Percentiles rank a stretch among this genome's conserved stretches.
These are phyloP conservation scores for Andrena haemorrhoa DNA, from an alignment of 2,888 invertebrate species.

Conservation along the genomic window DNA sequence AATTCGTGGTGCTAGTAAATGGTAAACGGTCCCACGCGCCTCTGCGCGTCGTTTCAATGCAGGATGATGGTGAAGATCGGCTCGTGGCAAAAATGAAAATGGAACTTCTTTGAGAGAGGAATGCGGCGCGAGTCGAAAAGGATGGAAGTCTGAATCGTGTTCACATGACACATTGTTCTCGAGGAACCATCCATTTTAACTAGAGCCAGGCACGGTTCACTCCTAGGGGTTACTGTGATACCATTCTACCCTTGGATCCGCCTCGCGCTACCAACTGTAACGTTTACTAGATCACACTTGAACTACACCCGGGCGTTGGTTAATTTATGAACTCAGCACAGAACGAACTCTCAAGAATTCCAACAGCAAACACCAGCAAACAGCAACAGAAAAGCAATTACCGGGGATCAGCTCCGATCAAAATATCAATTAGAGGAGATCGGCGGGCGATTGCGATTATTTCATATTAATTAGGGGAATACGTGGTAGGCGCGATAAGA, in stretches of 20 bases:
- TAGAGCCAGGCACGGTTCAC: too few species aligned
- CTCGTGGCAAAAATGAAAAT: neutral
- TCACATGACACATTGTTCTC: too few species aligned
- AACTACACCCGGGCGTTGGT: neutral
- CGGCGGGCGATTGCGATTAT: constrained; percentile 21
- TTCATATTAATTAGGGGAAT: constrained; percentile 24
- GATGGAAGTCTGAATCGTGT: too few species aligned
- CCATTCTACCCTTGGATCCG: too few species aligned
- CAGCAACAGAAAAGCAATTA: constrained; percentile 20
- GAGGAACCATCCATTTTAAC: too few species aligned
- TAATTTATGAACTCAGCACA: neutral
- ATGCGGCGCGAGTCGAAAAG: too few species aligned
- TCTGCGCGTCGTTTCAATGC: neutral
- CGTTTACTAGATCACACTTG: neutral
- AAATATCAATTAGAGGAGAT: constrained; percentile 17
- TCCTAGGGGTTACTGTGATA: too few species aligned
- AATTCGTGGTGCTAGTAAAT: constrained; percentile 68
- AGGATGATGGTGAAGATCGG: neutral
- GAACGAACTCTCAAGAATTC: neutral
- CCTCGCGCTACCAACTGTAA: neutral
- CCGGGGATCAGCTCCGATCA: neutral
- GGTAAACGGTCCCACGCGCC: constrained; percentile 53
- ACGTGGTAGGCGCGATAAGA: constrained; percentile 5
- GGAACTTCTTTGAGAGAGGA: too few species aligned
- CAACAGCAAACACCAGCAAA: neutral